Percentiles rank a stretch among this genome's conserved stretches.
Conservation (phyloP, 2,797 vertebrate species). For the Denticeps clupeoides region DNA sequence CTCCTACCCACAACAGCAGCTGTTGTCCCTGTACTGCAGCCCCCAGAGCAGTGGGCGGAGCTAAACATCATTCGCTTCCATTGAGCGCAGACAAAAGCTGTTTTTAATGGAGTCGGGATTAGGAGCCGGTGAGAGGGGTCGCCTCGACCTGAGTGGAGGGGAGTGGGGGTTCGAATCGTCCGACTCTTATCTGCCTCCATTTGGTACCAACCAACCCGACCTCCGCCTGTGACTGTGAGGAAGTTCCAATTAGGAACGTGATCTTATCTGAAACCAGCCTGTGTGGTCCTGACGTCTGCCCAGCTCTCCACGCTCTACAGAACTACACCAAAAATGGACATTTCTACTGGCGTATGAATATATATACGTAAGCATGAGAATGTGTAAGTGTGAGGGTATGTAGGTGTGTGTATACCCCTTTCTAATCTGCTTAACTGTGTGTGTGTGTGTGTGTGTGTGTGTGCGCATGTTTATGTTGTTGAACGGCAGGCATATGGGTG, state of each 20-base stretch:
- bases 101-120: constrained; percentile 41
- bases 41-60: too few species aligned
- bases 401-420: neutral
- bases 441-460: too few species aligned
- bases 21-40: too few species aligned
- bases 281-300: too few species aligned
- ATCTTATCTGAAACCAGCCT: too few species aligned
- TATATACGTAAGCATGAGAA: neutral
- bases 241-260: too few species aligned
- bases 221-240: too few species aligned
- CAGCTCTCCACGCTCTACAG: too few species aligned
- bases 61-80: constrained; percentile 18
- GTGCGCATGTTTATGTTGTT: neutral
- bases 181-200: neutral
- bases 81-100: constrained; percentile 36
- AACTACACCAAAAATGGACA: too few species aligned
- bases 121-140: constrained; percentile 27
- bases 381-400: neutral
- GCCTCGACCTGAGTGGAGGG: constrained; percentile 11
- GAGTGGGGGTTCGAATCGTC: neutral
- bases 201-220: too few species aligned
- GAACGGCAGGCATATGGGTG: neutral
- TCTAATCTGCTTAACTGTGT: too few species aligned
- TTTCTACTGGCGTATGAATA: neutral
- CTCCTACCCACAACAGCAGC: too few species aligned